Conservation (phyloP, 1,140 invertebrate species). For the Aphidius ervi region DNA sequence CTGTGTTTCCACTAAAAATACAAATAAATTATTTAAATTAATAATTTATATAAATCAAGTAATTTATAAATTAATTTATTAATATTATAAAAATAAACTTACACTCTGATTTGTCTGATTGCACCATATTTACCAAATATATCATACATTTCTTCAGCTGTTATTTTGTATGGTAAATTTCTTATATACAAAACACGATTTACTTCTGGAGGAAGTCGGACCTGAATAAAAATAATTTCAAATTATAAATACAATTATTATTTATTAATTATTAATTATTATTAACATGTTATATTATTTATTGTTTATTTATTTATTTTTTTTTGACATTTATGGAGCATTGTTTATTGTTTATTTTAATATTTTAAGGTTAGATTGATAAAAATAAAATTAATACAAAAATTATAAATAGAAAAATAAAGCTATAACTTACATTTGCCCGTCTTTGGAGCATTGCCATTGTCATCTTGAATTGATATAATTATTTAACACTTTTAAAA, state of each 20-base stretch:
- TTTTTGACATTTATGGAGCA: conserved; percentile 14
- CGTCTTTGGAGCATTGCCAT: conserved; percentile 59
- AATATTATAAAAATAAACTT: conserved; percentile 49
- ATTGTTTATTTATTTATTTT: background rate
- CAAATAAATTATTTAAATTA: conserved; percentile 11
- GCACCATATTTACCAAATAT: conserved; percentile 99
- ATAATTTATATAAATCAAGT: conserved; percentile 5
- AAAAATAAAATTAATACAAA: conserved; percentile 11
- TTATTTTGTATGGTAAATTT: conserved; percentile 99
- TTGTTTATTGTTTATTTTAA: conserved; percentile 12
- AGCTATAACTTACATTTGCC: conserved; percentile 54
- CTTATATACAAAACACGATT: conserved; percentile 95
- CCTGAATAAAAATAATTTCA: conserved; percentile 58
- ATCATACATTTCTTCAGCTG: conserved; percentile 99
- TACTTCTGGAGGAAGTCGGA: conserved; percentile 95
- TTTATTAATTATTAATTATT: background rate
- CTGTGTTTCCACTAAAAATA: conserved; percentile 82
- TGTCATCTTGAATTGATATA: conserved; percentile 50
- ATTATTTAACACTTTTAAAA: no score
- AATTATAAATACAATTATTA: background rate
- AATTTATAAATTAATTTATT: background rate
- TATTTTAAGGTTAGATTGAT: conserved; percentile 14
- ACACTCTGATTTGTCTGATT: conserved; percentile 97
- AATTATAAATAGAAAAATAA: conserved; percentile 16
- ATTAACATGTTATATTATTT: background rate